Evolutionary conservation across 53 echinoderm and acorn worm species (phyloP), one percentile per base, ranked within the genome.

Genomic region (Pentamera pediparva): DNA sequence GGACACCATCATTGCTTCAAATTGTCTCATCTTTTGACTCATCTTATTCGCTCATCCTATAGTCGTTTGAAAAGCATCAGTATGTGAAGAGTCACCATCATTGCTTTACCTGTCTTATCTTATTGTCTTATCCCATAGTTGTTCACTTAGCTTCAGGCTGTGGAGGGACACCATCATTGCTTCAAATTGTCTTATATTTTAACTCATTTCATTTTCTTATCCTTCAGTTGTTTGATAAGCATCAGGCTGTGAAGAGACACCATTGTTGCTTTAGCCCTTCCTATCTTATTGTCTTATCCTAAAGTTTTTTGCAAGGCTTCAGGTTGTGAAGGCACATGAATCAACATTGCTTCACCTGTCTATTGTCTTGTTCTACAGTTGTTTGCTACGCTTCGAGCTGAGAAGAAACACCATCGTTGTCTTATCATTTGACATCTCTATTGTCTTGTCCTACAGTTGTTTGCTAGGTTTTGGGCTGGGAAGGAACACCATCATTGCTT

Each of bases 291-390:
- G 24, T 10, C 8, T 10, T 41, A 26, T 33, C 33, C 12, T 2
- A 33, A 33, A 95, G 95, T 77, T 95, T 32, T 95, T 94, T 85
- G 84, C 85, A 11, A 95, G 90, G 81, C 88, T 95, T 4, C 95
- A 95, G 65, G 82, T 80, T 0, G 85, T 88, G 28, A 90, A 95
- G 67, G 73, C 84, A 61, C 90, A n/a, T n/a, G n/a, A n/a, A 95
- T 5, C 90, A 90, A 19, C 89, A 95, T 50, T 90, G 90, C 60
- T 45, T 84, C 24, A 90, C n/a, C n/a, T n/a, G n/a, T n/a, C n/a
- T n/a, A n/a, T n/a, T 0, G 24, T 10, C 8, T 10, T 41, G 24
- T 33, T 61, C 12, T 2, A 33, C 54, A 95, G 95, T 77, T 95
- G 35, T 95, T 94, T 85, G 84, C 85, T 12, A 95, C 90, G 81